Conservation (phyloP, 2,797 vertebrate genomes). For the Gallinago nigripennis region DNA sequence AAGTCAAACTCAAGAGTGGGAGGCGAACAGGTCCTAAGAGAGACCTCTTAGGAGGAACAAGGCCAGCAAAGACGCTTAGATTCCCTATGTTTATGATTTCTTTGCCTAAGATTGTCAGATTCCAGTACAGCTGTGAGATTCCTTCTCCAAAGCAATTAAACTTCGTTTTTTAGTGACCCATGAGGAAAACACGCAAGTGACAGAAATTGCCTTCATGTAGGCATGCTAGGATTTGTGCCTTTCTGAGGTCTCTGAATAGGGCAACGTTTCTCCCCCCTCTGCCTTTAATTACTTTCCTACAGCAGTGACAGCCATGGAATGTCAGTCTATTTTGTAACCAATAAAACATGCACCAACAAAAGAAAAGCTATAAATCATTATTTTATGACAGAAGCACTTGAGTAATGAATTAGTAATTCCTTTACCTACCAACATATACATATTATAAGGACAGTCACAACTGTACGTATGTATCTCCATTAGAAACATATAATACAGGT, state of each 20-base stretch:
- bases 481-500: background rate
- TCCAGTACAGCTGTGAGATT: background rate
- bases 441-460: background rate
- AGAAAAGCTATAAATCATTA: background rate
- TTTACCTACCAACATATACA: background rate
- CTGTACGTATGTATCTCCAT: fast-evolving
- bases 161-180: background rate
- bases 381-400: background rate
- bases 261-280: background rate
- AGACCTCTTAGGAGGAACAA: background rate
- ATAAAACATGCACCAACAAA: background rate
- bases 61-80: background rate
- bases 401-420: background rate
- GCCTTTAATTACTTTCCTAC: background rate
- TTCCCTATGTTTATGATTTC: background rate
- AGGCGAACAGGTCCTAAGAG: background rate
- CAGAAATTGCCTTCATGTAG: background rate
- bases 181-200: background rate
- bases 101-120: background rate
- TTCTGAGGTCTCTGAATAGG: background rate
- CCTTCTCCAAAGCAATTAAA: background rate
- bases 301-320: fast-evolving
- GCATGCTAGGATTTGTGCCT: background rate
- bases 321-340: background rate
- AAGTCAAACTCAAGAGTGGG: background rate